These are phyloP conservation scores for Pemphredon lugubris DNA, from an alignment of 2,888 invertebrate genomes.

Conservation along the genomic window DNA sequence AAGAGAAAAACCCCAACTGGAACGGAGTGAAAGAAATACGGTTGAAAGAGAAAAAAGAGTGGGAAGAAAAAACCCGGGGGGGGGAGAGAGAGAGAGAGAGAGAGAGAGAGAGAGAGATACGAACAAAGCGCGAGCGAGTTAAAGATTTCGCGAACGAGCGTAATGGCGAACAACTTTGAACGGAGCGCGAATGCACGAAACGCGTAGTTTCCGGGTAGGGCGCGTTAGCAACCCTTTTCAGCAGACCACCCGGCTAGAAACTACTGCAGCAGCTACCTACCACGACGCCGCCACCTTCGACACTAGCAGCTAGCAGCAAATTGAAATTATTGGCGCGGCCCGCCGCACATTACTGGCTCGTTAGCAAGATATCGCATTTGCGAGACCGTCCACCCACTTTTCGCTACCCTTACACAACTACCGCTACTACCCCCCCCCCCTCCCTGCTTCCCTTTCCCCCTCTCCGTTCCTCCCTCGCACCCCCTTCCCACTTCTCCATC, in stretches of 20 bases:
- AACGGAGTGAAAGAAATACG: background rate
- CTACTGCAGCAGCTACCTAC: background rate
- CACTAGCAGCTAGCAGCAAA: conserved; percentile 39
- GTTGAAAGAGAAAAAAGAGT: background rate
- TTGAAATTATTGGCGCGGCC: conserved; percentile 71
- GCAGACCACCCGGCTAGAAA: background rate
- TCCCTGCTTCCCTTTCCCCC: background rate
- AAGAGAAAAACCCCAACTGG: too few species aligned
- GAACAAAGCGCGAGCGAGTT: too few species aligned
- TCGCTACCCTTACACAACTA: conserved; percentile 26
- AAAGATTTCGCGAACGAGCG: too few species aligned
- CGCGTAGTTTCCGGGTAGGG: conserved; percentile 5
- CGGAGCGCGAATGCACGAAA: too few species aligned
- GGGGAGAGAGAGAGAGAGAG: background rate
- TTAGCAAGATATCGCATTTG: conserved; percentile 66
- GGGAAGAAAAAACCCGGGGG: too few species aligned
- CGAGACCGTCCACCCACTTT: conserved; percentile 31
- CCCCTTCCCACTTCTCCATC: too few species aligned
- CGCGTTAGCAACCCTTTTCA: conserved; percentile 23
- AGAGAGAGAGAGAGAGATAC: background rate
- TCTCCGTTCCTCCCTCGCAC: background rate
- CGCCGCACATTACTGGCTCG: conserved; percentile 71
- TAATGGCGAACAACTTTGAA: too few species aligned
- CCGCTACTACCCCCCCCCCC: background rate
- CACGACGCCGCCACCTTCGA: conserved; percentile 19